Base-by-base conservation (phyloP, 2,888 invertebrate genomes). In the Hylaea fasciaria region DNA sequence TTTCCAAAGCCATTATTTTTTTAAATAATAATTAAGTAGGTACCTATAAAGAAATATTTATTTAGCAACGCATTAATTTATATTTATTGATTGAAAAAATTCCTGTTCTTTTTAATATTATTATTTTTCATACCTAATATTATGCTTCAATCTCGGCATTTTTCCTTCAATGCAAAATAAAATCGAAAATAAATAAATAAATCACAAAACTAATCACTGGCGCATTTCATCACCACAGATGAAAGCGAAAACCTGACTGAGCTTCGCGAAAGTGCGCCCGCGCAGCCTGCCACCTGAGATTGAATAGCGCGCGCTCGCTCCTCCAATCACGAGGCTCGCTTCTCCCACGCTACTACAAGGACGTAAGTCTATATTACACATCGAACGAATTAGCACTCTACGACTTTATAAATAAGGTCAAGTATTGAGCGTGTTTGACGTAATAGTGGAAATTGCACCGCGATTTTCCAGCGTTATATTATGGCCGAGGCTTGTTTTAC, bases 241-340 rank as follows among this genome's bases (percentile, higher is more conserved):
- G 87, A 90, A 89, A 90, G 88, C 82, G 87, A 89, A 89, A 87
- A 82, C 81, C 81, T 79, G 78, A 79, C 77, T 76, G 74, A 81
- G 80, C 79, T 82, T 80, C 80, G 86, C 82, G 90, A 90, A 87
- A 89, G 89, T 91, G 90, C 86, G 87, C 84, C 66, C 81, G 83
- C 83, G 83, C 75, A 78, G 76, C 75, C 70, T 77, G 81, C 70
- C 76, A 73, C 69, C 73, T 68, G 76, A 85, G 83, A 88, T 92
- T 89, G 91, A 92, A 90, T 85, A 72, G 82, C 86, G 80, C 91
- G 88, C 89, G 85, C 73, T 72, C 53, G 57, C 68, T 71, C 58
- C 43, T 62, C 90, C 89, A 87, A 87, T 89, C 83, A 80, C 73
- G 73, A 72, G 66, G 68, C 70, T 67, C 69, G 71, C 54, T 73